These are phyloP conservation scores for Galeruca laticollis DNA, from an alignment of 2,888 invertebrate species.

Conservation along the genomic window DNA sequence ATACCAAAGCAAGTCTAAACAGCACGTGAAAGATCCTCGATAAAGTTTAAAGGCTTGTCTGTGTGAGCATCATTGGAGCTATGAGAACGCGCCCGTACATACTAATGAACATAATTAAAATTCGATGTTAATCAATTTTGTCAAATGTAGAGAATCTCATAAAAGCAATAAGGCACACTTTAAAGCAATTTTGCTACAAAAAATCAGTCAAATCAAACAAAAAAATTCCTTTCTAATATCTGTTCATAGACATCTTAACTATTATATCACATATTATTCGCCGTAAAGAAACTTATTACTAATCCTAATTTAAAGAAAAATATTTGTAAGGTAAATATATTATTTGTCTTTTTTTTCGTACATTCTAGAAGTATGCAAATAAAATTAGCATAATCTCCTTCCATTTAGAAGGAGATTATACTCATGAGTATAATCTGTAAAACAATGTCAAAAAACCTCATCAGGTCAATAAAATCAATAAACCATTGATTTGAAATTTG, in stretches of 20 bases:
- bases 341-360: neutral
- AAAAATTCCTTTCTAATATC: neutral
- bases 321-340: slow-evolving; percentile 6
- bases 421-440: too few relatives aligned
- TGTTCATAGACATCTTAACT: neutral
- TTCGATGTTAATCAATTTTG: neutral
- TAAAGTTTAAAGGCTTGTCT: too few relatives aligned
- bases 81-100: too few relatives aligned
- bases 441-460: too few relatives aligned
- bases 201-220: slow-evolving; percentile 28
- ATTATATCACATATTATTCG: slow-evolving; percentile 29
- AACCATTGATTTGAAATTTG: too few relatives aligned
- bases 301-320: neutral
- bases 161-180: slow-evolving; percentile 31
- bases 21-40: too few relatives aligned
- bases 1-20: too few relatives aligned
- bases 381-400: neutral
- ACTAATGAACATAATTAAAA: neutral
- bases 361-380: neutral
- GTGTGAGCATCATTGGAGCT: too few relatives aligned
- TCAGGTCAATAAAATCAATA: too few relatives aligned
- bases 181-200: slow-evolving; percentile 12
- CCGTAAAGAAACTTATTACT: slow-evolving; percentile 8
- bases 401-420: too few relatives aligned
- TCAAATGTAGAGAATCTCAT: neutral